phyloP scores from a whole-genome alignment of 2,888 invertebrate genomes.

The Xestia rhomboidea region DNA sequence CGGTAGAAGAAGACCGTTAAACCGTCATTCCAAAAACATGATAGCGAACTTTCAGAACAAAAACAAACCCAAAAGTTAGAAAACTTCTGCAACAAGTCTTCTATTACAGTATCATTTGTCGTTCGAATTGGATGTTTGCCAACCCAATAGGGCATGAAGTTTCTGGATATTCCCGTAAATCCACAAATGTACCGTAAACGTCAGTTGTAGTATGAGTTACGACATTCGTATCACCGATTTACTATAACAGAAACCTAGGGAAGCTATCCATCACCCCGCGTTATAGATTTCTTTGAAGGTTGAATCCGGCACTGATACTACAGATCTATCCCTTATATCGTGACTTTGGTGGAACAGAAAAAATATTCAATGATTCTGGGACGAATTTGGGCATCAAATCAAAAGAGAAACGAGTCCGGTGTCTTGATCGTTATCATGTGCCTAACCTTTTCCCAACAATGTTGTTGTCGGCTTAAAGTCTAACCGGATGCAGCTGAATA shows the following conservation, averaged over 20 bases:
- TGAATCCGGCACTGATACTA: background rate
- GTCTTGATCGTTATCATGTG: too few species aligned
- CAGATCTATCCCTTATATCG: background rate
- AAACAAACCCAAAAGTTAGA: background rate
- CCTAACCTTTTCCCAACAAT: too few species aligned
- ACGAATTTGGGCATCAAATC: background rate
- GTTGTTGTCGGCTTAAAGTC: too few species aligned
- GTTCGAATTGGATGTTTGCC: slow-evolving; percentile 14
- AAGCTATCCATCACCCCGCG: background rate
- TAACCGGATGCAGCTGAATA: too few species aligned
- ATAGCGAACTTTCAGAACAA: background rate
- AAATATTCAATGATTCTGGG: background rate
- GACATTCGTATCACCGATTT: slow-evolving; percentile 7
- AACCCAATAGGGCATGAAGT: slow-evolving; percentile 9
- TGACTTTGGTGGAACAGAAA: background rate
- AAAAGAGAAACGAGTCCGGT: background rate
- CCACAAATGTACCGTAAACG: slow-evolving; percentile 30
- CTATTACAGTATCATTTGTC: background rate
- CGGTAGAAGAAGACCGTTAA: too few species aligned
- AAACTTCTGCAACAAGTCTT: slow-evolving; percentile 23
- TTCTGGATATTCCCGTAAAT: slow-evolving; percentile 3
- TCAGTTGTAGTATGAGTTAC: slow-evolving; percentile 20
- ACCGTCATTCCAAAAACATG: background rate
- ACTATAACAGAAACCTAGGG: background rate
- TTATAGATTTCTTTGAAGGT: slow-evolving; percentile 6